Conservation (phyloP, 2,797 vertebrate genomes). For the Rhincodon typus region DNA sequence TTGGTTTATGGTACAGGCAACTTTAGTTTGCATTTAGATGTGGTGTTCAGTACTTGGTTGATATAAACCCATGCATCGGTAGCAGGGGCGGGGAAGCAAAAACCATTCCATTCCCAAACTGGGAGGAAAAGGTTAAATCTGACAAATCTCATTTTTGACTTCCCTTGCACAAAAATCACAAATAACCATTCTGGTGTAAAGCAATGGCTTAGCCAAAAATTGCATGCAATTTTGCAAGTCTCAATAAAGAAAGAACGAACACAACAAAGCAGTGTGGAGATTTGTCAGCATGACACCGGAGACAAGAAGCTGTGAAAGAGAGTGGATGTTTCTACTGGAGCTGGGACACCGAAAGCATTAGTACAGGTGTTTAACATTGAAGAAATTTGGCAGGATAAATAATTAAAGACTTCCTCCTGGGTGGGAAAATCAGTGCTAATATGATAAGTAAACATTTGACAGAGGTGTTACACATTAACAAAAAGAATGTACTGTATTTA, state of each 20-base stretch:
- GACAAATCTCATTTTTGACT: neutral
- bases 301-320: neutral
- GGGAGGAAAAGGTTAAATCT: neutral
- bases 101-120: neutral
- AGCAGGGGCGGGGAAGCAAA: neutral
- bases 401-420: neutral
- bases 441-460: neutral
- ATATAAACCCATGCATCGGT: neutral
- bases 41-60: neutral
- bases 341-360: neutral
- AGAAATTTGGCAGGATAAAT: neutral
- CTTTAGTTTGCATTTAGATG: neutral
- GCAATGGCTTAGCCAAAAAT: neutral
- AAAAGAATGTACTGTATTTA: neutral
- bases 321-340: neutral
- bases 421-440: neutral
- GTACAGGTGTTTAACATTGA: neutral
- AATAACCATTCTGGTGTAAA: neutral
- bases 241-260: neutral
- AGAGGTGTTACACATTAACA: neutral
- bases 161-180: neutral
- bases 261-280: neutral
- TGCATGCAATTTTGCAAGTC: neutral
- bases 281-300: neutral
- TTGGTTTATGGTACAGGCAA: neutral